These are phyloP conservation scores for Bradypus variegatus DNA, from an alignment of 2,797 vertebrate species.

Conservation along the genomic window DNA sequence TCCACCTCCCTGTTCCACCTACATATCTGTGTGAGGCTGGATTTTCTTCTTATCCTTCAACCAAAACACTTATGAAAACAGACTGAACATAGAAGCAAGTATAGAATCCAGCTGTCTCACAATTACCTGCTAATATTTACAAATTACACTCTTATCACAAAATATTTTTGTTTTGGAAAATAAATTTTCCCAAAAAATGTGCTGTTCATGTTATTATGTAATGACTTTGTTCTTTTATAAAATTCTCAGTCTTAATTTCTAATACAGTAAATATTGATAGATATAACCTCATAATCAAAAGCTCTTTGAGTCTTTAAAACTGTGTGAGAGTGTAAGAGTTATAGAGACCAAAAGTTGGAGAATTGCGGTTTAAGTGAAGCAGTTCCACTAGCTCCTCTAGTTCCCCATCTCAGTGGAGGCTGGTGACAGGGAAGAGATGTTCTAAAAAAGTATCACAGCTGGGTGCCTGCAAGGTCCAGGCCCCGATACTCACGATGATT, in stretches of 20 bases:
- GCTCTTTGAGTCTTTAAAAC: neutral
- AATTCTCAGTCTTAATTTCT: neutral
- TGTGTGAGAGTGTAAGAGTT: neutral
- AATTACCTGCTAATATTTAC: neutral
- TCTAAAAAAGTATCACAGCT: neutral
- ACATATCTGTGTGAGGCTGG: neutral
- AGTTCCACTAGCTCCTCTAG: neutral
- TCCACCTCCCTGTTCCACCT: neutral
- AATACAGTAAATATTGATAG: neutral
- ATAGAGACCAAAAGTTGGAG: neutral
- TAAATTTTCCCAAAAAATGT: neutral
- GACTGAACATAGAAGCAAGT: neutral
- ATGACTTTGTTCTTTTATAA: neutral
- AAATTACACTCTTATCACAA: neutral
- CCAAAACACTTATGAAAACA: neutral
- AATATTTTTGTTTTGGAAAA: neutral
- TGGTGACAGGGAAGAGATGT: neutral
- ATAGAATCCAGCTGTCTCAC: neutral
- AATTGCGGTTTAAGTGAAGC: neutral
- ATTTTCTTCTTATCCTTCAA: neutral
- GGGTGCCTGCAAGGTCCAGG: neutral
- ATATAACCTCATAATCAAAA: neutral
- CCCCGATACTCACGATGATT: neutral
- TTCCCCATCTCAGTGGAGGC: neutral
- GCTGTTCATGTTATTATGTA: neutral